Evolutionary conservation across 2,113 vertebrate genomes (phyloP), one percentile per base, ranked within the genome.

Genomic region (Sialia sialis): DNA sequence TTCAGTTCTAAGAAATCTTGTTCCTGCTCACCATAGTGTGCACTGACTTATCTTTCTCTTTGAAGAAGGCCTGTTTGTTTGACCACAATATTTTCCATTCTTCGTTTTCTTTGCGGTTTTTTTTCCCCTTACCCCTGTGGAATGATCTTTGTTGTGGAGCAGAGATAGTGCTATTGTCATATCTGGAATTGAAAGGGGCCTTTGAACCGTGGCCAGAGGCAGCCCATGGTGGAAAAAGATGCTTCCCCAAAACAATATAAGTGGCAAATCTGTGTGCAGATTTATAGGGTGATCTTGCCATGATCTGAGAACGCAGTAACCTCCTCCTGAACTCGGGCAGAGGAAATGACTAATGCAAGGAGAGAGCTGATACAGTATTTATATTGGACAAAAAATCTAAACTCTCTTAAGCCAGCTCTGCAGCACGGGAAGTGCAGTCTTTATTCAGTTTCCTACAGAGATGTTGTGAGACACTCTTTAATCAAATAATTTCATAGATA

Each of bases 341-440:
- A 97, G 98, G 98, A 98, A 98, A 77, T 98, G 98, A 98, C 97
- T 99, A 97, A 98, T 90, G 92, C 77, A 93, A 86, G 95, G 97
- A 96, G 97, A 96, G 87, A 87, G 98, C 90, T 97, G 97, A 98
- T 97, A 92, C 87, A 66, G 97, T 98, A 95, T 98, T 99, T 98
- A 96, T 97, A 73, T 98, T 99, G 98, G 98, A 98, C 82, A 15
- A 55, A 94, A 79, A 79, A 78, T 27, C 92, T 88, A 70, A 92
- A 96, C 97, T 92, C 88, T 90, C 95, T 72, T 49, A 73, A 80
- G 95, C 94, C 95, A 93, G 88, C 77, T 94, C 90, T 93, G 84
- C 36, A 77, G 94, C 58, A 94, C 90, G 98, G 98, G 98, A 98
- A 98, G 97, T 73, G 88, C 92, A 97, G 44, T 86, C 95, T 97